Percentiles rank a stretch among this genome's conserved stretches.
Conservation (phyloP, 2,113 vertebrate species). For the Motacilla tschutschensis region DNA sequence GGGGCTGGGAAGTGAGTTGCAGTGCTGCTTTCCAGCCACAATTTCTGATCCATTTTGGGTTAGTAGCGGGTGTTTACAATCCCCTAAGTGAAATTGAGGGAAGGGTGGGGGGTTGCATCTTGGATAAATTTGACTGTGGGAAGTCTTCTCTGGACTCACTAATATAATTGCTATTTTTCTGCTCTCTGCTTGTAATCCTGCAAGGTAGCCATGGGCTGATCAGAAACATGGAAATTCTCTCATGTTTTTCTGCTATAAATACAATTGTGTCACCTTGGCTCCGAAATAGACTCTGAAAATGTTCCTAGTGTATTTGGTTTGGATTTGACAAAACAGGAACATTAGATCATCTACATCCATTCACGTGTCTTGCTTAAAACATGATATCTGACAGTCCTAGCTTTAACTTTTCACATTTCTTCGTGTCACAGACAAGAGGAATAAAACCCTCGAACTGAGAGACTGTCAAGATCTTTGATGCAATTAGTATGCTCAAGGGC, state of each 20-base stretch:
- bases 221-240: neutral
- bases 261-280: neutral
- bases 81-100: neutral
- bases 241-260: neutral
- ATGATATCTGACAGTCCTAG: neutral
- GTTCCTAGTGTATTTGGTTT: neutral
- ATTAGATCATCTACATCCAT: neutral
- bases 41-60: neutral
- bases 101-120: neutral
- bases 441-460: neutral
- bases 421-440: neutral
- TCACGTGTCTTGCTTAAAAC: neutral
- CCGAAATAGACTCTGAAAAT: neutral
- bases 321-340: neutral
- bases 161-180: neutral
- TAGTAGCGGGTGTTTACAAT: neutral
- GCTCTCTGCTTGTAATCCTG: neutral
- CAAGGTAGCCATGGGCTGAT: neutral
- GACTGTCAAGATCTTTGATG: neutral
- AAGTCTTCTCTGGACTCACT: neutral
- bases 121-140: neutral
- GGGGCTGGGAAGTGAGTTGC: neutral
- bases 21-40: neutral
- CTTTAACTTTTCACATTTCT: neutral
- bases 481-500: neutral